These are phyloP conservation scores for Dysidea cf. avara DNA, from an alignment of 37 sponge, comb jelly and placozoan species.

Conservation along the genomic window DNA sequence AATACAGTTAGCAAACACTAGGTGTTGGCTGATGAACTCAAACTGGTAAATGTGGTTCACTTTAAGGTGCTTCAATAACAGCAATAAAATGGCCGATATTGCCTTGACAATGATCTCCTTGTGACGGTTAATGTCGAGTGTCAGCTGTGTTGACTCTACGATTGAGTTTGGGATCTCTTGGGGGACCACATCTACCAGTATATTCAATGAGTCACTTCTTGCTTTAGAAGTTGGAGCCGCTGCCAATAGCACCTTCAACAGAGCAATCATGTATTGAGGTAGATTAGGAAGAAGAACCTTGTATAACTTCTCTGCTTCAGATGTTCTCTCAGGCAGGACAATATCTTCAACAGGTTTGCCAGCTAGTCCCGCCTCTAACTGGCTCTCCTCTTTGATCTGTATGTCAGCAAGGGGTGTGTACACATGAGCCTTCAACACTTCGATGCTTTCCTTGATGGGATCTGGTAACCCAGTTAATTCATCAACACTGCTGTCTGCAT, in stretches of 20 bases:
- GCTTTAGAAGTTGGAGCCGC: conserved; percentile 86
- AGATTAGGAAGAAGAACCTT: conserved; percentile 80
- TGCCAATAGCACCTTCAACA: conserved; percentile 88
- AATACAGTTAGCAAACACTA: conserved; percentile 96
- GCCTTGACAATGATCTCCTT: conserved; percentile 96
- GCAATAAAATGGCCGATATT: conserved; percentile 86
- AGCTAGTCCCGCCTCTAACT: conserved; percentile 16
- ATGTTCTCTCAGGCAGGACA: conserved; percentile 33
- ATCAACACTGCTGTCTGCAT: conserved; percentile 3
- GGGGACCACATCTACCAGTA: conserved; percentile 86
- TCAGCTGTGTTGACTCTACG: conserved; percentile 60
- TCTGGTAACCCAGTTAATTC: conserved; percentile 48
- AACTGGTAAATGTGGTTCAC: conserved; percentile 92
- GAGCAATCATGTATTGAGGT: conserved; percentile 95
- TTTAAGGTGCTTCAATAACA: conserved; percentile 94
- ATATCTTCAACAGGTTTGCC: not conserved
- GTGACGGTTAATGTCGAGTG: conserved; percentile 88
- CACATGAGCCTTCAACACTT: conserved; percentile 69
- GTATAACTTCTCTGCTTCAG: conserved; percentile 77
- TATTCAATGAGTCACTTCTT: conserved; percentile 88
- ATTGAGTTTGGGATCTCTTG: conserved; percentile 72
- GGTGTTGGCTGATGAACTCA: conserved; percentile 92
- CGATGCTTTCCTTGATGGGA: conserved; percentile 80
- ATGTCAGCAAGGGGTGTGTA: conserved; percentile 80
- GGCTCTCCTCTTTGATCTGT: conserved; percentile 71